Percentiles rank a stretch among this genome's conserved stretches.
Conservation (phyloP, 2,797 vertebrate genomes). For the Periophthalmus magnuspinnatus region DNA sequence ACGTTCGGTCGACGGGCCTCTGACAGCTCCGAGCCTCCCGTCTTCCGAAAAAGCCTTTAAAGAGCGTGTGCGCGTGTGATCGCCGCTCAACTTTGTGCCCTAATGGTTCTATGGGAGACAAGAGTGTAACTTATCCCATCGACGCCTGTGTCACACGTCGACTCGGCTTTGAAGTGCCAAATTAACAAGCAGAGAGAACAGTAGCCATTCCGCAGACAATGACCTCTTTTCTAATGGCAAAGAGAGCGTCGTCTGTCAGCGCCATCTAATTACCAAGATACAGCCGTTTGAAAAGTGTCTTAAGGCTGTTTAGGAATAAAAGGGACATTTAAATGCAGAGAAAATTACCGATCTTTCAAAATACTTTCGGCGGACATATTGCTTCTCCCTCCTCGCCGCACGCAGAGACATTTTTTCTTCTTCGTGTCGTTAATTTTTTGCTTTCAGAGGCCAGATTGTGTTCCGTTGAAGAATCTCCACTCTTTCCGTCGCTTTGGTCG, state of each 20-base stretch:
- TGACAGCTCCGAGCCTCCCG: slow-evolving; percentile 46
- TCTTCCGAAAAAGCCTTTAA: slow-evolving; percentile 48
- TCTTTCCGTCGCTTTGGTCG: slow-evolving; percentile 67
- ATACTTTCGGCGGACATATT: slow-evolving; percentile 89
- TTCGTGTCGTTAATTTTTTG: slow-evolving; percentile 82
- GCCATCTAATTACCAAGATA: slow-evolving; percentile 97
- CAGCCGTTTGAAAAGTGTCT: slow-evolving; percentile 92
- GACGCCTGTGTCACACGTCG: slow-evolving; percentile 86
- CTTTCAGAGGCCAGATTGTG: slow-evolving; percentile 86
- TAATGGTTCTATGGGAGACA: slow-evolving; percentile 91
- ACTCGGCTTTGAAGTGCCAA: slow-evolving; percentile 93
- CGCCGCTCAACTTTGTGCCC: slow-evolving; percentile 84
- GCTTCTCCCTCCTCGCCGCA: slow-evolving; percentile 25
- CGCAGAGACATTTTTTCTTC: slow-evolving; percentile 36
- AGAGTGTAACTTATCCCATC: slow-evolving; percentile 90
- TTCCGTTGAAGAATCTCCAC: slow-evolving; percentile 43
- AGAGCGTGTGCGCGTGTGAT: slow-evolving; percentile 48
- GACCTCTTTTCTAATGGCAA: slow-evolving; percentile 95
- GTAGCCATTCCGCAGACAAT: slow-evolving; percentile 92
- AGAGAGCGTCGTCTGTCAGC: slow-evolving; percentile 84
- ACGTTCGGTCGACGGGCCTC: neutral
- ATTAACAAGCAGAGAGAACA: slow-evolving; percentile 96
- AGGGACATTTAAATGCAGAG: slow-evolving; percentile 95
- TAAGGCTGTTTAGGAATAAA: slow-evolving; percentile 98
- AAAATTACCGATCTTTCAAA: slow-evolving; percentile 96